Evolutionary conservation across 2,888 invertebrate genomes (phyloP).

Genomic region (Lithophane socia): DNA sequence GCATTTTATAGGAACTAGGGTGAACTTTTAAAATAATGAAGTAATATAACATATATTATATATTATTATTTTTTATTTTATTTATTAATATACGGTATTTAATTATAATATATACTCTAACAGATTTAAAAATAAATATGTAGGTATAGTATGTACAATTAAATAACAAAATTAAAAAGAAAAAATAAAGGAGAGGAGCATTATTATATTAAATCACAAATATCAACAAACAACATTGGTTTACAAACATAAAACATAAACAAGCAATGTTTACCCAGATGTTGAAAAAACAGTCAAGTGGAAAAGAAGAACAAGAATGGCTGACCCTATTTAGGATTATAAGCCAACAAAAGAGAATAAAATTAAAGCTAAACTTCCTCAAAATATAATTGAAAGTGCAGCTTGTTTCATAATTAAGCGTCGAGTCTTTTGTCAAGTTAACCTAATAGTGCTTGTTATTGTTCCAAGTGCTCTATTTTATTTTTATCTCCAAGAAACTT

Average conservation of each 20-base stretch:
- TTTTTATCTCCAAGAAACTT: conserved; percentile 68
- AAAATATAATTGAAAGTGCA: conserved; percentile 57
- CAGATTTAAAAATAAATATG: too few relatives aligned
- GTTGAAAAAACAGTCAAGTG: conserved; percentile 38
- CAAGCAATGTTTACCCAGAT: conserved; percentile 37
- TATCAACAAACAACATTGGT: too few relatives aligned
- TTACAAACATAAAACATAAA: too few relatives aligned
- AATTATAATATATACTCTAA: too few relatives aligned
- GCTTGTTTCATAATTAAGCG: conserved; percentile 67
- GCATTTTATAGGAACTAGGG: background rate
- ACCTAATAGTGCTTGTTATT: too few relatives aligned
- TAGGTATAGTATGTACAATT: too few relatives aligned
- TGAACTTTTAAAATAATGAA: background rate
- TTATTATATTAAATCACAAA: too few relatives aligned
- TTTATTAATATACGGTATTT: too few relatives aligned
- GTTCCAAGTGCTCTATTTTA: conserved; percentile 69
- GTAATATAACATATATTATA: background rate
- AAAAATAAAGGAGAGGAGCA: too few relatives aligned
- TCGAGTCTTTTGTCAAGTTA: conserved; percentile 80
- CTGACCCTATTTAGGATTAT: conserved; percentile 34
- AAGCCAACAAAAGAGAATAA: conserved; percentile 32
- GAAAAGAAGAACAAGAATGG: conserved; percentile 28
- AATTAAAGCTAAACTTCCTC: conserved; percentile 46
- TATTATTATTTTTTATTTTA: too few relatives aligned
- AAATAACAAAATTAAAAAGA: too few relatives aligned